Percentiles rank a stretch among this genome's conserved stretches.
Conservation (phyloP, 1,140 invertebrate genomes). For the Caenorhabditis tropicalis region DNA sequence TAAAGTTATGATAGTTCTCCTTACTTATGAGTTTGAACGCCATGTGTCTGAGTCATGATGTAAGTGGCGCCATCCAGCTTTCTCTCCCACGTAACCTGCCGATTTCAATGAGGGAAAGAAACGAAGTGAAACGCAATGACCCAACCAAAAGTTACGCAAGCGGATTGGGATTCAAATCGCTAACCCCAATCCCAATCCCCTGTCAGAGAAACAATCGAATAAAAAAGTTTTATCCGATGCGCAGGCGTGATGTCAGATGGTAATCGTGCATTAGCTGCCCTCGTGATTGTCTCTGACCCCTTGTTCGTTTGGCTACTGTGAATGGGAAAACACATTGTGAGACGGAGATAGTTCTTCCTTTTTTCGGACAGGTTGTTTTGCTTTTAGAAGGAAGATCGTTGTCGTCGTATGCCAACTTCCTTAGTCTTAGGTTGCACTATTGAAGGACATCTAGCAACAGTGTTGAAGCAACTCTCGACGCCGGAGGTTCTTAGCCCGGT, state of each 20-base stretch:
- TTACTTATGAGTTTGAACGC: neutral
- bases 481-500: neutral
- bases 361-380: neutral
- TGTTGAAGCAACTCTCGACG: neutral
- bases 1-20: constrained; percentile 4
- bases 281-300: constrained; percentile 31
- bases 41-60: neutral
- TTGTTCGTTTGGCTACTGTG: neutral
- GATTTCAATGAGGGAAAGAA: neutral
- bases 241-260: constrained; percentile 28
- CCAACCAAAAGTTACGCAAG: constrained; percentile 21
- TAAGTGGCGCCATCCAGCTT: constrained; percentile 7
- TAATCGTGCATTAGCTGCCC: constrained; percentile 41
- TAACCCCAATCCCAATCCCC: neutral
- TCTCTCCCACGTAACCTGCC: neutral
- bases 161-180: neutral
- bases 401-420: constrained; percentile 1
- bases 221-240: constrained; percentile 28
- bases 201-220: neutral
- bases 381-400: neutral
- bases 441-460: constrained; percentile 26
- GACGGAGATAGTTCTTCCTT: neutral
- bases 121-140: neutral
- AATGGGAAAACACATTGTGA: neutral
- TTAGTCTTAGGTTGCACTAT: neutral